These are phyloP conservation scores for Drosophila parvula DNA, from an alignment of 1,140 invertebrate genomes.

Conservation along the genomic window DNA sequence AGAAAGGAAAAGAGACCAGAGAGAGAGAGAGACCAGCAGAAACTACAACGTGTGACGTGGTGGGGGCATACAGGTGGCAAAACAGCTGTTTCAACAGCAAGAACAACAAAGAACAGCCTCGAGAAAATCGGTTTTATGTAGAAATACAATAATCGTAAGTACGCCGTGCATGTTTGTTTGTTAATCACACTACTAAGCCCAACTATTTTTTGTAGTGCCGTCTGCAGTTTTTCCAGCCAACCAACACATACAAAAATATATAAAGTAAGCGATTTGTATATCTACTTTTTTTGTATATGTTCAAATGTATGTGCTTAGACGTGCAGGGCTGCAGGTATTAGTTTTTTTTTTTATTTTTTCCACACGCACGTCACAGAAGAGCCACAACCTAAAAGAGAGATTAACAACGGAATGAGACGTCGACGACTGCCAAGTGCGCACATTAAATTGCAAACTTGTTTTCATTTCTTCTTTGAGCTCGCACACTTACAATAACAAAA, in stretches of 20 bases:
- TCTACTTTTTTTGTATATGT: slow-evolving; percentile 7
- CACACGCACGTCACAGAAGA: slow-evolving; percentile 28
- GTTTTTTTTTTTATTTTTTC: neutral
- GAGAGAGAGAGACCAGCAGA: slow-evolving; percentile 39
- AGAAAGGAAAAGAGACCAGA: slow-evolving; percentile 44
- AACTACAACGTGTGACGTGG: slow-evolving; percentile 64
- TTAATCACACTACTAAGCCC: slow-evolving; percentile 52
- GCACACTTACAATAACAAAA: slow-evolving; percentile 63
- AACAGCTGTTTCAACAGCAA: slow-evolving; percentile 77
- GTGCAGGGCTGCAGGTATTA: slow-evolving; percentile 49
- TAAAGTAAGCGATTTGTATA: slow-evolving; percentile 45
- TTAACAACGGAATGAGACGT: slow-evolving; percentile 47
- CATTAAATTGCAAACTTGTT: slow-evolving; percentile 83
- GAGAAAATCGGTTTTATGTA: slow-evolving; percentile 42
- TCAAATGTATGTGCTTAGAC: slow-evolving; percentile 60
- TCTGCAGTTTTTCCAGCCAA: slow-evolving; percentile 51
- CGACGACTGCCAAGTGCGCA: slow-evolving; percentile 75
- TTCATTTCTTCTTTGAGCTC: slow-evolving; percentile 63
- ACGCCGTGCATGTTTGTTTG: slow-evolving; percentile 29
- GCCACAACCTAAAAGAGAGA: slow-evolving; percentile 44
- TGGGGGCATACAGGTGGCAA: slow-evolving; percentile 64
- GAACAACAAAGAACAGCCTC: slow-evolving; percentile 46
- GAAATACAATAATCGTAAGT: slow-evolving; percentile 55
- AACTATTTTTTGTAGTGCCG: slow-evolving; percentile 60
- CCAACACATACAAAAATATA: slow-evolving; percentile 27